Percentiles rank a stretch among this genome's conserved stretches.
phyloP scores from a whole-genome alignment of 2,888 invertebrate genomes.

The Metalampra italica region DNA sequence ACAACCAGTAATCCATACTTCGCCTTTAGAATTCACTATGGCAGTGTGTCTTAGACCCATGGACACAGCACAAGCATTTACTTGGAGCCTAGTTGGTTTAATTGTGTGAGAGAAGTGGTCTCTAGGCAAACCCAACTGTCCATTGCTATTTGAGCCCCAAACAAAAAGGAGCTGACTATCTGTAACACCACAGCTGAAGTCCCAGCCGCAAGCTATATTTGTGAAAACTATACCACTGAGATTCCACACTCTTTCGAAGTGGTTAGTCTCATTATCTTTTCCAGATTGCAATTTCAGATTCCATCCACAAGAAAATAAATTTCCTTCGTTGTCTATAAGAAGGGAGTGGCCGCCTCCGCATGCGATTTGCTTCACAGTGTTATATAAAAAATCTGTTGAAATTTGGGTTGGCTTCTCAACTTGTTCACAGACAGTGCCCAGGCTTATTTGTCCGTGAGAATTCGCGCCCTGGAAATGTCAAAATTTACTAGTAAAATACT shows the following conservation, averaged over 20 bases:
- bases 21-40: constrained; percentile 79
- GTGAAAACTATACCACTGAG: constrained; percentile 76
- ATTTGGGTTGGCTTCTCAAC: constrained; percentile 77
- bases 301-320: constrained; percentile 87
- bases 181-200: constrained; percentile 86
- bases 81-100: constrained; percentile 55
- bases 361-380: constrained; percentile 77
- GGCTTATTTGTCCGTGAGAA: constrained; percentile 88
- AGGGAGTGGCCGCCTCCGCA: constrained; percentile 90
- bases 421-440: constrained; percentile 83
- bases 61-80: constrained; percentile 78
- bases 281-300: constrained; percentile 87
- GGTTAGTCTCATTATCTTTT: constrained; percentile 60
- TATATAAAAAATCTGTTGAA: constrained; percentile 49
- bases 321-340: constrained; percentile 82
- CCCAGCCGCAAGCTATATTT: constrained; percentile 88
- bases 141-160: constrained; percentile 90
- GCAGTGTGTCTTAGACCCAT: constrained; percentile 85
- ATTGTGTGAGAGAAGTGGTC: constrained; percentile 56
- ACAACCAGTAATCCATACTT: constrained; percentile 81
- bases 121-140: constrained; percentile 84
- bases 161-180: constrained; percentile 83
- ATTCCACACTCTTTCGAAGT: constrained; percentile 80
- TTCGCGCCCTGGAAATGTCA: constrained; percentile 83
- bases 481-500: too few species aligned